Conservation (phyloP, 2,113 vertebrate species). For the Cyphomyrus plagiostoma region DNA sequence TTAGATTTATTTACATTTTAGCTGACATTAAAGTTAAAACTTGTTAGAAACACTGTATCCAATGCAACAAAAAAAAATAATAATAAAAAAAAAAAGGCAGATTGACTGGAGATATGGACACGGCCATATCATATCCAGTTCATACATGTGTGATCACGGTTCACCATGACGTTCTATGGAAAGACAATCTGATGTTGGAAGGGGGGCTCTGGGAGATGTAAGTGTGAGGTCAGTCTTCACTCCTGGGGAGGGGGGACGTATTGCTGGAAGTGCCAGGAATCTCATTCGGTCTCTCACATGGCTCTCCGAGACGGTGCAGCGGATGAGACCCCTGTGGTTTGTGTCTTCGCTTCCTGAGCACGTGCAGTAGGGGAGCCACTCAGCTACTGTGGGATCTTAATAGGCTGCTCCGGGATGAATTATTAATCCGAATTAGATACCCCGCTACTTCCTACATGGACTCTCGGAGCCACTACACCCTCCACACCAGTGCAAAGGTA, state of each 20-base stretch:
- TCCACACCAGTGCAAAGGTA: slow-evolving; percentile 3
- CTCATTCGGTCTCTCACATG: background rate
- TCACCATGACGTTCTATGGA: background rate
- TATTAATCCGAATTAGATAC: slow-evolving; percentile 21
- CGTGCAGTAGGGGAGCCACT: slow-evolving; percentile 14
- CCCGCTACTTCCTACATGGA: slow-evolving; percentile 8
- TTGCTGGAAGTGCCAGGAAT: slow-evolving; percentile 10
- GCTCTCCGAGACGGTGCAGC: background rate
- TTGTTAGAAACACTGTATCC: background rate
- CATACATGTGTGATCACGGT: background rate
- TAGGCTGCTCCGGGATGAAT: background rate
- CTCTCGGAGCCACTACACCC: slow-evolving; percentile 1
- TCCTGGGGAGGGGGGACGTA: background rate
- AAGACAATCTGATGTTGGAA: background rate
- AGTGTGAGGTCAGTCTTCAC: background rate
- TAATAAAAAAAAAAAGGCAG: background rate
- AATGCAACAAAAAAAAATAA: background rate
- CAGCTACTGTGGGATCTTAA: background rate
- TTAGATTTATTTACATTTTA: slow-evolving; percentile 16
- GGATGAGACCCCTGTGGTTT: background rate
- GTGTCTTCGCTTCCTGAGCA: background rate
- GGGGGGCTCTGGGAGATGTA: background rate
- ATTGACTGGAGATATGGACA: background rate
- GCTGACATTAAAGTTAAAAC: slow-evolving; percentile 4
- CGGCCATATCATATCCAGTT: background rate